phyloP scores from a whole-genome alignment of 2,113 vertebrate species.

The Dipodomys merriami region DNA sequence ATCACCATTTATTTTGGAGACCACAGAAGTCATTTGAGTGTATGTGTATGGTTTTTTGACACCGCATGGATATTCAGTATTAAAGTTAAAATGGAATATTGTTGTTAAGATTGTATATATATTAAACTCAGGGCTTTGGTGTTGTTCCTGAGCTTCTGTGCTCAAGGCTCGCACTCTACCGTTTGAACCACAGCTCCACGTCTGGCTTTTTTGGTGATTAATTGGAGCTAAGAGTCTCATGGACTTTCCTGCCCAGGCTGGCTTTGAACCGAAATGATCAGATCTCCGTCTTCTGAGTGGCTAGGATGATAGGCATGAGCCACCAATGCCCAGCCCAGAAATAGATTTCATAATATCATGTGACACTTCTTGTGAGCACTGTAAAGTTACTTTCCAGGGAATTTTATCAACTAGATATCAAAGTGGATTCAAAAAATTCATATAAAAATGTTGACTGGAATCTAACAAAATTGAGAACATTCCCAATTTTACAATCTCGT shows the following conservation, averaged over 20 bases:
- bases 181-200: too few species aligned
- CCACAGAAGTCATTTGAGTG: neutral
- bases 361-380: neutral
- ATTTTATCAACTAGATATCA: neutral
- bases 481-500: neutral
- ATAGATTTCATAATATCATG: neutral
- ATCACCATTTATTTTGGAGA: too few species aligned
- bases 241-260: too few species aligned
- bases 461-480: constrained; percentile 24
- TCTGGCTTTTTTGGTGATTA: too few species aligned
- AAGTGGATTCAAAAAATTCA: neutral
- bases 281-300: too few species aligned
- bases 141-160: too few species aligned
- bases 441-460: neutral
- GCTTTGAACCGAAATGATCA: too few species aligned
- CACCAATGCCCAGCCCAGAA: neutral
- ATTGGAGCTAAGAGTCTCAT: too few species aligned
- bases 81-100: neutral
- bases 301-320: too few species aligned
- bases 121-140: too few species aligned
- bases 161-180: too few species aligned
- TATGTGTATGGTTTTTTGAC: too few species aligned
- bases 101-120: neutral
- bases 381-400: neutral
- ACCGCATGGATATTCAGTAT: neutral